Base-by-base conservation (phyloP, 1,140 invertebrate genomes). In the Drosophila auraria region DNA sequence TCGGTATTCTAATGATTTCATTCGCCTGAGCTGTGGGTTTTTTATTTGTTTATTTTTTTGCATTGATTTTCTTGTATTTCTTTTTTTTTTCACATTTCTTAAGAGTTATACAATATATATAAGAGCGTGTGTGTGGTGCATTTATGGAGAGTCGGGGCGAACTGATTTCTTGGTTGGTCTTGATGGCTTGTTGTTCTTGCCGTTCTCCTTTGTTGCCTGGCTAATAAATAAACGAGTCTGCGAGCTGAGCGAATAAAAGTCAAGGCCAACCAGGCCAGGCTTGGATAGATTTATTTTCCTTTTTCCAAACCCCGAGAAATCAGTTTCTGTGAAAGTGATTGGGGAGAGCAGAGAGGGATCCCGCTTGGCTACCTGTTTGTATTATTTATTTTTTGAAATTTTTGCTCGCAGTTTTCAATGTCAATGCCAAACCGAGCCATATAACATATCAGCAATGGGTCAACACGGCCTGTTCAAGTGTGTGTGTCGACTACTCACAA, bases 201-300 rank as follows among this genome's bases (percentile, higher is more conserved):
- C 69, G 33, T 54, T 66, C 76, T 78, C 47, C 66, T 68, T 82
- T 80, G 69, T 64, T 65, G 78, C 51, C 68, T 78, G 81, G 62
- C 69, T 78, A 84, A 78, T 83, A 86, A 80, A 87, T 78, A 87
- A 87, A 82, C 84, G 72, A 87, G 86, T 84, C 83, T 78, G 80
- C 42, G 77, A 70, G 81, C 61, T 78, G 74, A 71, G 62, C 60
- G 78, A 89, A 90, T 81, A 90, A 87, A 89, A 87, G 84, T 89
- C 84, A 89, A 89, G 84, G 84, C 71, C 78, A 90, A 66, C 36
- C 47, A 45, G 59, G 60, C 36, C 30, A 33, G 59, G 61, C 66
- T 47, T 49, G 30, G 63, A 72, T 74, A 80, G 72, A 83, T 80
- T 87, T 89, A 78, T 87, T 56, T 68, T 49, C 49, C 44, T 73